Conservation (phyloP, 2,113 vertebrate genomes). For the Gasterosteus aculeatus region DNA sequence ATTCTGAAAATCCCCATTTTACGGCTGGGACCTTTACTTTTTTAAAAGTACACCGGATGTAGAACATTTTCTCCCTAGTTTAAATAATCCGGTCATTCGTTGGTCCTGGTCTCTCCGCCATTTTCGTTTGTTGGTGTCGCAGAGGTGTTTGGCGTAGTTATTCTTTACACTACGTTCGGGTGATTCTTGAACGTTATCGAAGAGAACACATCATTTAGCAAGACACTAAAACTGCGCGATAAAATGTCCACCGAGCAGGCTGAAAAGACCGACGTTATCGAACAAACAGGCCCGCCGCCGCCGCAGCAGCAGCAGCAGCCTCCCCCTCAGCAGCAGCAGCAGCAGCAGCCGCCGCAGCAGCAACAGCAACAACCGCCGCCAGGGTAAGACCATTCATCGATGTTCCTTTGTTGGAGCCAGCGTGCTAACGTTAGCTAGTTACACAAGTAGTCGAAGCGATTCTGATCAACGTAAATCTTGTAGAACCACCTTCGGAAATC, state of each 20-base stretch:
- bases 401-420: constrained; percentile 62
- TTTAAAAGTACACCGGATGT: constrained; percentile 42
- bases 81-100: constrained; percentile 14
- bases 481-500: neutral
- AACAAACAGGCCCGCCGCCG: constrained; percentile 52
- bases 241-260: constrained; percentile 79
- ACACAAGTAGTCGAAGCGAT: neutral
- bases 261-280: constrained; percentile 43
- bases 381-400: constrained; percentile 67
- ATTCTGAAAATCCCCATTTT: constrained; percentile 26
- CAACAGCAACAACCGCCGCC: constrained; percentile 24
- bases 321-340: constrained; percentile 7
- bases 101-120: constrained; percentile 52
- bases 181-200: neutral
- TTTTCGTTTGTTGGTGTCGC: constrained; percentile 42
- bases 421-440: neutral
- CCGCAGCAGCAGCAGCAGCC: constrained; percentile 32
- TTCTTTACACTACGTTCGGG: neutral
- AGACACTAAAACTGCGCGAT: neutral
- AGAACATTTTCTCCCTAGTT: neutral
- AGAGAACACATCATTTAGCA: neutral
- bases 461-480: neutral
- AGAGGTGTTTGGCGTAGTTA: neutral
- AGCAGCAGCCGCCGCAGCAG: neutral
- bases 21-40: neutral